Conservation (phyloP, 1,140 invertebrate genomes). For the Sesamia nonagrioides region DNA sequence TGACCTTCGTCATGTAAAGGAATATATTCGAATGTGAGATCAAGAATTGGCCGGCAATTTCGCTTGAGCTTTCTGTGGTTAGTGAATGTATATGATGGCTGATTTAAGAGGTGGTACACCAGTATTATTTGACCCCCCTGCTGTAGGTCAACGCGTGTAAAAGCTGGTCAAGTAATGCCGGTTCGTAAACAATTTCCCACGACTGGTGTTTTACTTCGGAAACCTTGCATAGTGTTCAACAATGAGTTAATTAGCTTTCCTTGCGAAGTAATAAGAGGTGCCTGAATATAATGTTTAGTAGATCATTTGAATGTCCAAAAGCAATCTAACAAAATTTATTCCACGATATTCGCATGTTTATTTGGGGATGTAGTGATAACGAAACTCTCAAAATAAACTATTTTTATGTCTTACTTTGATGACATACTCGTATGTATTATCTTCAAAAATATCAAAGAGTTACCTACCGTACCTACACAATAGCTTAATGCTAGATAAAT, state of each 20-base stretch:
- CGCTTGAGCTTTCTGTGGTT: slow-evolving; percentile 29
- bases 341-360: slow-evolving; percentile 20
- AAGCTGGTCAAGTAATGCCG: background rate
- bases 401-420: slow-evolving; percentile 15
- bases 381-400: too few species aligned
- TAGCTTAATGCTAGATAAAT: too few species aligned
- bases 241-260: slow-evolving; percentile 29
- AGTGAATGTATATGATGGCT: slow-evolving; percentile 24
- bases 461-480: background rate
- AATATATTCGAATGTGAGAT: slow-evolving; percentile 14
- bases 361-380: slow-evolving; percentile 37
- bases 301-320: background rate
- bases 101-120: slow-evolving; percentile 33
- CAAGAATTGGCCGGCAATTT: background rate
- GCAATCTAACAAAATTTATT: slow-evolving; percentile 16
- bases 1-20: slow-evolving; percentile 8
- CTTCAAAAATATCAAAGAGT: background rate
- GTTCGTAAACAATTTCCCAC: slow-evolving; percentile 25
- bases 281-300: slow-evolving; percentile 13
- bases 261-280: slow-evolving; percentile 16
- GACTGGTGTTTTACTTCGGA: slow-evolving; percentile 6
- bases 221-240: slow-evolving; percentile 12
- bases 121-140: slow-evolving; percentile 14
- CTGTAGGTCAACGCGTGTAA: slow-evolving; percentile 19
- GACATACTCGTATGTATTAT: too few species aligned